Base-by-base conservation (phyloP, 1,140 invertebrate genomes). In the Acromyrmex charruanus region DNA sequence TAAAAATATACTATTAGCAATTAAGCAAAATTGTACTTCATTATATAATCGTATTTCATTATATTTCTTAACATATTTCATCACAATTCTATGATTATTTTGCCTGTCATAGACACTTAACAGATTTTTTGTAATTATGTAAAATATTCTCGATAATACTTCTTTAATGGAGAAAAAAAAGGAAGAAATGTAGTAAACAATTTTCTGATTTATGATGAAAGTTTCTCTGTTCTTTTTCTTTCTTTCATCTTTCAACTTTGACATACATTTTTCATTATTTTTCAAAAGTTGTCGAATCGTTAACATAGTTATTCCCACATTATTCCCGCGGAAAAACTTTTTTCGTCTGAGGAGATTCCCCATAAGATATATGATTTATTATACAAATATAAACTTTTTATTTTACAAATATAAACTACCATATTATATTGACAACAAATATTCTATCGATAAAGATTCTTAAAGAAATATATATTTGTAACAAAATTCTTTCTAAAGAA, bases 181-280 rank as follows among this genome's bases (percentile, higher is more conserved):
- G 0, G 0, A 49, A 9, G 16, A 82, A 72, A 6, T 25, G 5
- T 39, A 58, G 55, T 39, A 55, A 59, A 58, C 21, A 61, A n/a
- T 59, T 35, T 31, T 66, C 21, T 82, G 55, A 82, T 82, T 82
- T 82, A 82, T 82, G 80, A 74, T 49, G 35, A 25, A 61, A 82
- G 55, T 82, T 82, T 3, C 18, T 59, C 7, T 25, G 39, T 10
- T 58, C 18, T 58, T 81, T 55, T 59, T 72, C 16, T 80, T 10
- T 16, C 12, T 25, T 55, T 58, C 49, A 69, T 53, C 10, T 18
- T 10, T 49, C 39, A 55, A 82, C 53, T 82, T 82, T 82, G 35
- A 82, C 68, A 72, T 10, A 82, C 55, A 82, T 49, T 74, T 72
- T 35, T 82, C 53, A 5, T 53, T 85, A 49, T 65, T 80, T 85